These are phyloP conservation scores for Felis catus DNA, from an alignment of 2,113 vertebrate genomes.

Conservation along the genomic window F.catus_Fca126_mat1.0 CM031414.1:127948501-127949000, in stretches of 20 bases:
- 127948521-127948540: not conserved
- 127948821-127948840: not conserved
- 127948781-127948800: not conserved
- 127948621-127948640: not conserved
- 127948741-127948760: not conserved
- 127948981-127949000: not conserved
- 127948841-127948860: not conserved
- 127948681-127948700: not conserved
- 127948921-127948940: not conserved
- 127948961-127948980: not conserved
- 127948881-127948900: not conserved
- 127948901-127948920: not conserved
- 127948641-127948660: not conserved
- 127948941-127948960: not conserved
- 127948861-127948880: not conserved
- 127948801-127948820: not conserved
- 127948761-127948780: not conserved
- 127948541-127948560: not conserved
- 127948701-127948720: not conserved
- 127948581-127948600: not conserved
- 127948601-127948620: not conserved
- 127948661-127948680: not conserved
- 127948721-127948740: not conserved
- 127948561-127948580: not conserved
- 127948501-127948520: not conserved